Percentiles rank a stretch among this genome's conserved stretches.
Conservation (phyloP, 1,140 invertebrate species). For the Drosophila orena region DNA sequence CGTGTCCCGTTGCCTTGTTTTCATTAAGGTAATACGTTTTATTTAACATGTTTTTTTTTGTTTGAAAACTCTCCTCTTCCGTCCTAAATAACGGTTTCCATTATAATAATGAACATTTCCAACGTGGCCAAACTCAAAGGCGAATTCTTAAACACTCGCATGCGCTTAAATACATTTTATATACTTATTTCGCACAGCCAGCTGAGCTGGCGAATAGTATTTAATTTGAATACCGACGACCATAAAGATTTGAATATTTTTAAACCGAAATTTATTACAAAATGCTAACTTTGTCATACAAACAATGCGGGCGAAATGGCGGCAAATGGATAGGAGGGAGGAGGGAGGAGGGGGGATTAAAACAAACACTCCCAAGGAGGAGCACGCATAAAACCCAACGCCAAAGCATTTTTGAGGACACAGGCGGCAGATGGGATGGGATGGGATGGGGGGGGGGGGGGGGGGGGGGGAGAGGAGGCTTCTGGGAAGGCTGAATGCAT, state of each 20-base stretch:
- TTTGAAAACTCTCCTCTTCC: not conserved
- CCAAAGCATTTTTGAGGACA: not conserved
- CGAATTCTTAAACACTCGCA: constrained; percentile 1
- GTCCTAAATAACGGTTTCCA: too few relatives aligned
- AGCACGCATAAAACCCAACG: constrained; percentile 56
- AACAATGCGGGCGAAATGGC: constrained; percentile 53
- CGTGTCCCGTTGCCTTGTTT: not conserved
- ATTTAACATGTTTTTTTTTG: not conserved
- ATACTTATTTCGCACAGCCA: not conserved
- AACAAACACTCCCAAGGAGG: constrained; percentile 49
- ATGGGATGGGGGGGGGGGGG: too few relatives aligned
- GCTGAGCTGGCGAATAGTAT: constrained; percentile 50
- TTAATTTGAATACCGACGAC: constrained; percentile 68
- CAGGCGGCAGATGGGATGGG: not conserved
- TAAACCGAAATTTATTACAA: constrained; percentile 74
- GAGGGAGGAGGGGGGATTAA: too few relatives aligned
- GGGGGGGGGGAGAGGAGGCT: too few relatives aligned
- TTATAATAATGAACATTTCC: constrained; percentile 27
- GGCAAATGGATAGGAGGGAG: too few relatives aligned
- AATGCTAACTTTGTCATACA: constrained; percentile 75
- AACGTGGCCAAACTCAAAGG: not conserved
- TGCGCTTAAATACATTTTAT: constrained; percentile 3
- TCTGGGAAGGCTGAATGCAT: constrained; percentile 48
- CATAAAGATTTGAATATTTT: constrained; percentile 76
- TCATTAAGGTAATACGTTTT: not conserved